phyloP scores from a whole-genome alignment of 2,888 invertebrate species.

The Coecobrya sp. region DNA sequence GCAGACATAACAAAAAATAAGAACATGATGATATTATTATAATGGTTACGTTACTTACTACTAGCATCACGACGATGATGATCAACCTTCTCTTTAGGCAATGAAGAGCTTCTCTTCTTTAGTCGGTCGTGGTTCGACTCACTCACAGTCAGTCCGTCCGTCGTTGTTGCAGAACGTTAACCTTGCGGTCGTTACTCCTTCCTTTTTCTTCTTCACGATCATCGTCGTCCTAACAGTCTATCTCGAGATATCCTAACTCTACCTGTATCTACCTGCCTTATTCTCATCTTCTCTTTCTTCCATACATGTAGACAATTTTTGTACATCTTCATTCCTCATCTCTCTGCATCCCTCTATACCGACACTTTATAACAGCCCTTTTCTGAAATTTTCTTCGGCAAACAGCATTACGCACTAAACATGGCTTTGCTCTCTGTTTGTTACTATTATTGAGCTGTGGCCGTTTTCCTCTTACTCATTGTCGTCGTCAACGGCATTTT shows the following conservation, averaged over 20 bases:
- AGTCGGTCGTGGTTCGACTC: slow-evolving; percentile 80
- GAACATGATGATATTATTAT: slow-evolving; percentile 37
- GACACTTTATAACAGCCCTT: background rate
- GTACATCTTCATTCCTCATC: slow-evolving; percentile 10
- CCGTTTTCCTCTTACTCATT: slow-evolving; percentile 48
- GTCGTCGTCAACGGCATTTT: slow-evolving; percentile 58
- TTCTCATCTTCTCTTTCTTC: slow-evolving; percentile 17
- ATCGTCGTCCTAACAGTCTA: slow-evolving; percentile 27
- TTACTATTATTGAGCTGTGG: slow-evolving; percentile 16
- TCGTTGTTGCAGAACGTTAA: slow-evolving; percentile 83
- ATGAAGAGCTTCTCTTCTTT: slow-evolving; percentile 34
- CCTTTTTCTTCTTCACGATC: slow-evolving; percentile 67
- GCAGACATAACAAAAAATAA: slow-evolving; percentile 38
- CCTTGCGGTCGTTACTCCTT: slow-evolving; percentile 85
- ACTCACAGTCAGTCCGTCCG: slow-evolving; percentile 64
- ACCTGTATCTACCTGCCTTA: slow-evolving; percentile 37
- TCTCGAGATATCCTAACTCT: background rate
- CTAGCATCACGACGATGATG: background rate
- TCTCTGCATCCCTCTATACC: background rate
- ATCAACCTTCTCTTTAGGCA: slow-evolving; percentile 52
- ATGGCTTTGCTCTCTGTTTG: background rate
- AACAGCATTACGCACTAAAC: background rate
- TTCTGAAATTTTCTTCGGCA: background rate
- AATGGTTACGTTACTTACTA: slow-evolving; percentile 33
- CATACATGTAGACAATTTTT: slow-evolving; percentile 35